Conservation (phyloP, 2,797 vertebrate species). For the Sebastes goodei region DNA sequence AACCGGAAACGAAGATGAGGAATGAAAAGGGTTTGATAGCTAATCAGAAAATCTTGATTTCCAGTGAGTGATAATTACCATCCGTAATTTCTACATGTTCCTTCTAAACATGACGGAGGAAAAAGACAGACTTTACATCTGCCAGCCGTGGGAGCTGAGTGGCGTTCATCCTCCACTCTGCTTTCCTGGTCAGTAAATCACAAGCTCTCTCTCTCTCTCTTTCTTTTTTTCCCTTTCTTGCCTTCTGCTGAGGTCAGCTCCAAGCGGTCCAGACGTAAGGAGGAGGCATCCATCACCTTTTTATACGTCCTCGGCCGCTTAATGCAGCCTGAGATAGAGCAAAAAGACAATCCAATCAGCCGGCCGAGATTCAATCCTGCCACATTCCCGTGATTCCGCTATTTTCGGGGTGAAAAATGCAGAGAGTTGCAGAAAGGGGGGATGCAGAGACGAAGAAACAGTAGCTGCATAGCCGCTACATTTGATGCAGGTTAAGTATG, state of each 20-base stretch:
- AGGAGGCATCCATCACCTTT: slow-evolving; percentile 88
- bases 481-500: slow-evolving; percentile 38
- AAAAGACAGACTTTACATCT: slow-evolving; percentile 36
- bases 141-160: slow-evolving; percentile 48
- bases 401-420: slow-evolving; percentile 54
- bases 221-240: slow-evolving; percentile 72
- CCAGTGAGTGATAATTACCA: slow-evolving; percentile 45
- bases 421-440: slow-evolving; percentile 43
- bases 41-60: slow-evolving; percentile 58
- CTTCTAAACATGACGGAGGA: neutral
- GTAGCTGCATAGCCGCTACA: slow-evolving; percentile 8
- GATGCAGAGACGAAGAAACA: neutral
- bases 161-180: slow-evolving; percentile 45
- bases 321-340: slow-evolving; percentile 67
- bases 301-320: slow-evolving; percentile 76
- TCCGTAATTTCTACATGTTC: slow-evolving; percentile 18
- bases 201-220: neutral
- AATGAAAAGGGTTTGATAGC: slow-evolving; percentile 51
- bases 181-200: slow-evolving; percentile 65
- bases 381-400: slow-evolving; percentile 55
- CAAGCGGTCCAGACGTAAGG: slow-evolving; percentile 83
- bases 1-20: slow-evolving; percentile 36
- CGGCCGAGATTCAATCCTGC: slow-evolving; percentile 63
- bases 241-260: slow-evolving; percentile 88
- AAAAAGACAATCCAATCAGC: slow-evolving; percentile 74